Conservation (phyloP, 2,797 vertebrate genomes). For the Danio tinwini region DNA sequence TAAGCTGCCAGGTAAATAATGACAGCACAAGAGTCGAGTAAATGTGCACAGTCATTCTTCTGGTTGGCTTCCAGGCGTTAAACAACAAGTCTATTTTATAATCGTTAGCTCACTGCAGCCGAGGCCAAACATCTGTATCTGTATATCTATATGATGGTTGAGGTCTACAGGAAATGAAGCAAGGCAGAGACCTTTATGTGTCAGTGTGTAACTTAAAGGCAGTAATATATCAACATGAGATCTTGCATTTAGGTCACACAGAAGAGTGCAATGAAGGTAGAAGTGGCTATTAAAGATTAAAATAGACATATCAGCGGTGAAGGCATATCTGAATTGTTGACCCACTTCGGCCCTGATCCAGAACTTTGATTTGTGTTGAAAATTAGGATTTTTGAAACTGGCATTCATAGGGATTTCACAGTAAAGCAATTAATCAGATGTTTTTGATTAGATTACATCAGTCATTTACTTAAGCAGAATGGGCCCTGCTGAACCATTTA, state of each 20-base stretch:
- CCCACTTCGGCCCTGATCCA: constrained; percentile 10
- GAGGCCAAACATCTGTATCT: constrained; percentile 18
- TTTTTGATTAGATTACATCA: constrained; percentile 55
- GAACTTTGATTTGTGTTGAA: constrained; percentile 3
- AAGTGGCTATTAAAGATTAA: constrained; percentile 32
- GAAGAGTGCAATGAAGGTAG: constrained; percentile 17
- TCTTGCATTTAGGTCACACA: constrained; percentile 33
- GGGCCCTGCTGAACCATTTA: constrained; percentile 19
- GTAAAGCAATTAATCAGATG: constrained; percentile 42
- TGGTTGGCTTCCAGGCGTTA: constrained; percentile 20
- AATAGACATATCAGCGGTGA: constrained; percentile 42
- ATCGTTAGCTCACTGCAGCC: constrained; percentile 9
- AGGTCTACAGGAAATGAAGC: constrained; percentile 20
- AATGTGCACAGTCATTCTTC: constrained; percentile 31
- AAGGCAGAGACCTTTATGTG: constrained; percentile 17
- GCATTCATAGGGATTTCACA: constrained; percentile 19
- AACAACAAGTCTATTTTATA: constrained; percentile 8
- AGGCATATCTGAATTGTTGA: constrained; percentile 17
- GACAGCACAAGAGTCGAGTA: constrained; percentile 14
- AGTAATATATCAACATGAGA: constrained; percentile 34
- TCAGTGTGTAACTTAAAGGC: constrained; percentile 28
- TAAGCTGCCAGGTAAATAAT: constrained; percentile 25
- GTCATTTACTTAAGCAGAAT: constrained; percentile 14
- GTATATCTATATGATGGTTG: constrained; percentile 15
- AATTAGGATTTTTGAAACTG: constrained; percentile 15